phyloP scores from a whole-genome alignment of 1,140 invertebrate species.

The Anastrepha ludens region DNA sequence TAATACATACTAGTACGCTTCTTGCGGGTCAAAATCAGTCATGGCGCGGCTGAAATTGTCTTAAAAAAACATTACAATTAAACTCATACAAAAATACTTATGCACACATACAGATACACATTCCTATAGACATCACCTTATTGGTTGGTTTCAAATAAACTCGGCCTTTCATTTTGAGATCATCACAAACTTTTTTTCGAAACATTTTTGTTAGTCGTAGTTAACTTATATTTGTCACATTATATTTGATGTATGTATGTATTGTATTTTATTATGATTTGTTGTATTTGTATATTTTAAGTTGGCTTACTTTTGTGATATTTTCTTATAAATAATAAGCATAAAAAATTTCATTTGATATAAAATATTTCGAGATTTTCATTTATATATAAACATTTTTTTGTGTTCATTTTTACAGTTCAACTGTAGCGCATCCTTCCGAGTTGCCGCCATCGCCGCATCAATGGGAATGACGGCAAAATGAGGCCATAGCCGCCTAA shows the following conservation, averaged over 20 bases:
- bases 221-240: background rate
- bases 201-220: background rate
- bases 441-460: slow-evolving; percentile 97
- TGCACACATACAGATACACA: too few species aligned
- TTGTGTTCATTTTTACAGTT: slow-evolving; percentile 82
- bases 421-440: slow-evolving; percentile 96
- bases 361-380: background rate
- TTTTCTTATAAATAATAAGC: background rate
- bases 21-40: too few species aligned
- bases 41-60: too few species aligned
- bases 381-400: slow-evolving; percentile 4
- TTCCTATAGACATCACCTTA: too few species aligned
- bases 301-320: background rate
- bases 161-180: background rate
- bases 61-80: too few species aligned
- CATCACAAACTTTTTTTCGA: background rate
- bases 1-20: too few species aligned
- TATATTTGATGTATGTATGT: background rate
- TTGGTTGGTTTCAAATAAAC: too few species aligned
- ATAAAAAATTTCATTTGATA: background rate
- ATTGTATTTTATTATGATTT: background rate
- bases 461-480: slow-evolving; percentile 92
- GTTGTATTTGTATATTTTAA: background rate
- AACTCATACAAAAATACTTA: too few species aligned
- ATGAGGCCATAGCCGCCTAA: slow-evolving; percentile 75